Percentiles rank a stretch among this genome's conserved stretches.
phyloP scores from a whole-genome alignment of 2,888 invertebrate genomes.

The Limnephilus lunatus region DNA sequence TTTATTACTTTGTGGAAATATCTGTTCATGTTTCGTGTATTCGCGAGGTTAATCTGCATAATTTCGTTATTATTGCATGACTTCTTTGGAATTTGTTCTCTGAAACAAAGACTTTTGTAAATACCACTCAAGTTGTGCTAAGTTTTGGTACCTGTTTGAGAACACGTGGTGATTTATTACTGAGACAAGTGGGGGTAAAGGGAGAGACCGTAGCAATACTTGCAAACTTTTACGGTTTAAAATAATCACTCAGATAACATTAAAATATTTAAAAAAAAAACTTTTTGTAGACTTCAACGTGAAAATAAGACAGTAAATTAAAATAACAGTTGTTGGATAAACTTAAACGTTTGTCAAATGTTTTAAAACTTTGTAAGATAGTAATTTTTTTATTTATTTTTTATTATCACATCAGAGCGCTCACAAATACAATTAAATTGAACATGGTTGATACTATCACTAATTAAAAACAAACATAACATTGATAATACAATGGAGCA shows the following conservation, averaged over 20 bases:
- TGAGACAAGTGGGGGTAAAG: not conserved
- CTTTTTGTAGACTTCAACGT: no score
- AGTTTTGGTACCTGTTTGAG: not conserved
- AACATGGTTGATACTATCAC: no score
- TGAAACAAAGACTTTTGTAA: not conserved
- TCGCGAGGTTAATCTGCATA: not conserved
- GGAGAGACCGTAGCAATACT: not conserved
- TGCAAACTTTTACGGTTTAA: not conserved
- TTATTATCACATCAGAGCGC: no score
- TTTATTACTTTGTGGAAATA: slow-evolving; percentile 2
- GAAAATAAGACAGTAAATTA: no score
- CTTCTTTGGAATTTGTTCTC: not conserved
- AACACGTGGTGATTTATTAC: not conserved
- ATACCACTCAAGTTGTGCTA: not conserved
- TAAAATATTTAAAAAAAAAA: no score
- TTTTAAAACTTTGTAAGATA: no score
- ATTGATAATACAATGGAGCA: no score
- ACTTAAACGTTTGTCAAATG: no score
- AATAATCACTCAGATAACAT: not conserved
- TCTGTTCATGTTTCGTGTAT: not conserved
- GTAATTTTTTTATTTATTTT: no score
- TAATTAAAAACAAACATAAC: no score
- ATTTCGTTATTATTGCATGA: not conserved
- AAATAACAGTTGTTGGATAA: no score
- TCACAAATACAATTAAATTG: no score